A percentile compares a stretch with the other conserved stretches of the same genome.
phyloP scores from a whole-genome alignment of 2,797 vertebrate genomes.

The Lacerta bilineata region DNA sequence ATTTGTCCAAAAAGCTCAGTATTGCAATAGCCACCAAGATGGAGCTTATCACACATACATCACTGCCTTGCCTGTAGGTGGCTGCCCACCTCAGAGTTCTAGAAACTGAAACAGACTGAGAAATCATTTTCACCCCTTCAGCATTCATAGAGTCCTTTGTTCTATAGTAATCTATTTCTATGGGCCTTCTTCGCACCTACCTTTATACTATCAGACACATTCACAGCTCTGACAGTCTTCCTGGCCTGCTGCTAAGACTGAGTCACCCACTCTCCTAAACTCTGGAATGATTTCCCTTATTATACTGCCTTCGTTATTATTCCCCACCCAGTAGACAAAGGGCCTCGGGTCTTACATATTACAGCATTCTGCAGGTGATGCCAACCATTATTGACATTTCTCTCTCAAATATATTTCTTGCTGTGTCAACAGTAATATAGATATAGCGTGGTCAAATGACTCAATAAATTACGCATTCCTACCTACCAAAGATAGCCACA shows the following conservation, averaged over 20 bases:
- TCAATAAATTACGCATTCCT: not conserved
- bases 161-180: conserved; percentile 11
- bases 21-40: not conserved
- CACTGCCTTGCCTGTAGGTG: not conserved
- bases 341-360: not conserved
- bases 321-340: not conserved
- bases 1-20: not conserved
- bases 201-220: conserved; percentile 8
- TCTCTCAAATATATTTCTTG: not conserved
- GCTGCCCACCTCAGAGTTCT: not conserved
- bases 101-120: not conserved
- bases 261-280: not conserved
- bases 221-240: conserved; percentile 1
- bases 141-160: not conserved
- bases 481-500: not conserved
- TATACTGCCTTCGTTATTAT: not conserved
- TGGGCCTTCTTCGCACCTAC: conserved; percentile 2
- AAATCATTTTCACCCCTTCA: conserved; percentile 10
- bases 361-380: conserved; percentile 4
- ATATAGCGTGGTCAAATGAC: not conserved
- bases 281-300: conserved; percentile 4
- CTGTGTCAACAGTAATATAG: not conserved
- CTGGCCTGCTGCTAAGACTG: not conserved
- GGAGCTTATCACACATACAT: not conserved
- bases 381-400: not conserved